These are phyloP conservation scores for Amblyopsis hoosieri DNA, from an alignment of 2,797 vertebrate species.

Conservation along the genomic window DNA sequence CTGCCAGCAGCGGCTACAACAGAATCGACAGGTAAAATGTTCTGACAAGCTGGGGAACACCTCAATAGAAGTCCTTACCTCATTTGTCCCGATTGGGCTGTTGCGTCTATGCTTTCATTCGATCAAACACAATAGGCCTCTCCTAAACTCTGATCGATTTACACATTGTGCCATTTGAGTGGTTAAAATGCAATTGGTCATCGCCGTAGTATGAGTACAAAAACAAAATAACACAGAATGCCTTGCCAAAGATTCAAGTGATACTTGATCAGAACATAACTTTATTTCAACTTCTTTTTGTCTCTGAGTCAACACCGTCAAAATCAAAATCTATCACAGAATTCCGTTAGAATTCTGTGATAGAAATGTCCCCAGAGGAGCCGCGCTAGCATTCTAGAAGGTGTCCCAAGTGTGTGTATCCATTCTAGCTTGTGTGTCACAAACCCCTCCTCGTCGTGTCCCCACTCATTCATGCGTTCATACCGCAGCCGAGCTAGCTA, in stretches of 20 bases:
- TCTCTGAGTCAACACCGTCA: too few relatives aligned
- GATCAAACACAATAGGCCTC: not conserved
- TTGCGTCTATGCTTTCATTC: not conserved
- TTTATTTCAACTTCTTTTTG: too few relatives aligned
- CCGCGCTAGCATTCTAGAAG: not conserved
- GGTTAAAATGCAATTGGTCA: too few relatives aligned
- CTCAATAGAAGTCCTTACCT: not conserved
- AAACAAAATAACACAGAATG: too few relatives aligned
- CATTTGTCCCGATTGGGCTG: too few relatives aligned
- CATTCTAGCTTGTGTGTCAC: constrained; percentile 8
- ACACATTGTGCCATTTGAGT: too few relatives aligned
- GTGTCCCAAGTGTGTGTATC: not conserved
- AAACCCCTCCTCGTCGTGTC: constrained; percentile 10
- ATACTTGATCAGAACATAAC: too few relatives aligned
- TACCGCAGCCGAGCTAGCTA: constrained; percentile 63
- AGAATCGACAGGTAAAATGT: constrained; percentile 59
- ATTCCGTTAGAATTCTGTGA: too few relatives aligned
- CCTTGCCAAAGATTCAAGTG: too few relatives aligned
- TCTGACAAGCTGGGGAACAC: not conserved
- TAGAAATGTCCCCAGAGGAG: not conserved
- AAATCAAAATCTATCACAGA: too few relatives aligned
- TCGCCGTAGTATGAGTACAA: too few relatives aligned
- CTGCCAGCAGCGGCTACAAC: constrained; percentile 75
- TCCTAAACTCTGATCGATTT: not conserved
- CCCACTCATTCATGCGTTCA: constrained; percentile 54